Evolutionary conservation across 2,113 vertebrate species (phyloP).

Genomic region (Condylura cristata): DNA sequence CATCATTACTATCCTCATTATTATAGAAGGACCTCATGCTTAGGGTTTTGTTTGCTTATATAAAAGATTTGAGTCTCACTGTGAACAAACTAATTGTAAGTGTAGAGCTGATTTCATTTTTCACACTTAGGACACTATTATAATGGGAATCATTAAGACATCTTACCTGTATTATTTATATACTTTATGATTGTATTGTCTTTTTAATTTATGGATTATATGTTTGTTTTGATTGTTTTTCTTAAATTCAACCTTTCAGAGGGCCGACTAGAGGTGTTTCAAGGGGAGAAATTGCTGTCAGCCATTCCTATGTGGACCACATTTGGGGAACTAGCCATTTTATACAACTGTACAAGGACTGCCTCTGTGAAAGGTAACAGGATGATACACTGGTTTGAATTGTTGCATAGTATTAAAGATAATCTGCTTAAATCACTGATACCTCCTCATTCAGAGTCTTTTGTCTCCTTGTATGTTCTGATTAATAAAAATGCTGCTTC

Average conservation of each 20-base stretch:
- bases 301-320: slow-evolving; percentile 93
- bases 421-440: not conserved
- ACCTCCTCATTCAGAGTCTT: not conserved
- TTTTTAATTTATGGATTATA: not conserved
- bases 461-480: not conserved
- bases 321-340: slow-evolving; percentile 95
- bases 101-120: not conserved
- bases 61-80: not conserved
- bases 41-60: too few relatives aligned
- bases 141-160: not conserved
- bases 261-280: slow-evolving; percentile 93
- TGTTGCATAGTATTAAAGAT: fast-evolving
- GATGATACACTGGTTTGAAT: not conserved
- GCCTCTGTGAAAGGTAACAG: slow-evolving; percentile 94
- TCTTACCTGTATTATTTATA: not conserved
- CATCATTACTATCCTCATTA: not conserved
- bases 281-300: slow-evolving; percentile 92
- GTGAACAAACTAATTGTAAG: not conserved
- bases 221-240: slow-evolving; percentile 55
- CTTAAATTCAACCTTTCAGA: slow-evolving; percentile 85
- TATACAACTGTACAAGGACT: slow-evolving; percentile 96
- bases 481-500: not conserved
- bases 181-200: not conserved
- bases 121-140: not conserved
- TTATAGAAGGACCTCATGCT: not conserved